Evolutionary conservation across 64 coral and sea anemone genomes (phyloP), one percentile per base, ranked within the genome.

Genomic region (Montipora sp.): DNA sequence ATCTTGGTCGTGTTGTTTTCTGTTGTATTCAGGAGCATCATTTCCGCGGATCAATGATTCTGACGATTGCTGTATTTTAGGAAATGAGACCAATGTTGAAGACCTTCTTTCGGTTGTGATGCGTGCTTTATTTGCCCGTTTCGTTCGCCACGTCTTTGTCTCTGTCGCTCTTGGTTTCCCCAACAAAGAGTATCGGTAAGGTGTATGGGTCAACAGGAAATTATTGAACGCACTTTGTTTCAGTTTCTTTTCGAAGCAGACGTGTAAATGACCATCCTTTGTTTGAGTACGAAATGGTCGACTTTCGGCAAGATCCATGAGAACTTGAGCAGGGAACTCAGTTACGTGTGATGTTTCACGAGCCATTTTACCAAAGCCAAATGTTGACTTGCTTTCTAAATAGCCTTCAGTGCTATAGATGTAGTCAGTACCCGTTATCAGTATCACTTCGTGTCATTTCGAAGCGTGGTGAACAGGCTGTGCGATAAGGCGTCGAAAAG

Each of bases 141-240:
- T 81, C 22, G 27, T 36, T 67, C 82, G 68, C 47, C 11, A 19
- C 7, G 11, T 65, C 47, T 71, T 85, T 18, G 61, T 16, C 2
- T 72, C 44, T 0, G 8, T 20, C 49, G 46, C 19, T 43, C 19
- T 70, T 10, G 61, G 16, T 50, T 68, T 72, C 49, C 82, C 82
- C 68, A 71, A 23, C 47, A 85, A 71, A 1, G 82, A 85, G 20
- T 63, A 85, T 48, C 82, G 66, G 65, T 85, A 85, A 71, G 82
- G 82, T 50, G 82, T 85, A 72, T 72, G 61, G 22, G 46, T 85
- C 82, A 85, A 47, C 16, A 85, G 19, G 47, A 85, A 67, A 63
- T 85, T 85, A 44, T 85, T 85, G 5, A 85, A 85, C 16, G 82
- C 82, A 49, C 46, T 85, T 47, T 85, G 82, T 11, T 85, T 85